Conservation (phyloP, 2,113 vertebrate genomes). For the Sinocyclocheilus grahami region DNA sequence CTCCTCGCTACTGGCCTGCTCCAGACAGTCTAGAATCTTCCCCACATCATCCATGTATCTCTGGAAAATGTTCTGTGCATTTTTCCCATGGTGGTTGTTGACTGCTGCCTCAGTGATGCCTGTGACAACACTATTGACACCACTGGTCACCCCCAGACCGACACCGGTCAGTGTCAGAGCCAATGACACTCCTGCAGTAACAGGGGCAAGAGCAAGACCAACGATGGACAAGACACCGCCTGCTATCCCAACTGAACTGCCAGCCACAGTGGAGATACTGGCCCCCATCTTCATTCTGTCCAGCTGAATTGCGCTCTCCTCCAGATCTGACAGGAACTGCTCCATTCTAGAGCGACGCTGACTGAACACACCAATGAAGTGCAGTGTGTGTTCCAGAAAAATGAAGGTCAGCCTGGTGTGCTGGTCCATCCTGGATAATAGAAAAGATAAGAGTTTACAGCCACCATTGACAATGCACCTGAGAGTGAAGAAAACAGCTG, state of each 20-base stretch:
- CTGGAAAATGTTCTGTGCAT: constrained; percentile 40
- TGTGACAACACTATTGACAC: constrained; percentile 50
- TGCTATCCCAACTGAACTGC: constrained; percentile 59
- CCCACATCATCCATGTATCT: constrained; percentile 56
- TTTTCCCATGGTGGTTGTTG: constrained; percentile 45
- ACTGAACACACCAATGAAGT: constrained; percentile 53
- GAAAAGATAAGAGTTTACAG: not conserved
- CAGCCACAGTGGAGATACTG: constrained; percentile 57
- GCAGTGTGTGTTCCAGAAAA: constrained; percentile 33
- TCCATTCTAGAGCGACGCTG: constrained; percentile 53
- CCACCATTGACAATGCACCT: not conserved
- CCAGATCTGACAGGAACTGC: constrained; percentile 57
- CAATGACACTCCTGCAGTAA: constrained; percentile 62
- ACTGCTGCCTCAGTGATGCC: constrained; percentile 54
- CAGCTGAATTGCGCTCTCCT: constrained; percentile 57
- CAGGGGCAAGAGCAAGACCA: constrained; percentile 61
- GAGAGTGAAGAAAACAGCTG: not conserved
- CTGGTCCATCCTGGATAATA: constrained; percentile 49
- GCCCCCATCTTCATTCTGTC: constrained; percentile 61
- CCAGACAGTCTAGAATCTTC: constrained; percentile 39
- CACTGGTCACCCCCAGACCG: constrained; percentile 59
- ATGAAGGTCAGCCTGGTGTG: constrained; percentile 50
- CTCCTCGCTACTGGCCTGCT: constrained; percentile 19
- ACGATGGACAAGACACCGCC: constrained; percentile 58
- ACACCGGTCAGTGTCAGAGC: constrained; percentile 58